Conservation (phyloP, 2,888 invertebrate genomes). For the Gisinianus flammeolus region DNA sequence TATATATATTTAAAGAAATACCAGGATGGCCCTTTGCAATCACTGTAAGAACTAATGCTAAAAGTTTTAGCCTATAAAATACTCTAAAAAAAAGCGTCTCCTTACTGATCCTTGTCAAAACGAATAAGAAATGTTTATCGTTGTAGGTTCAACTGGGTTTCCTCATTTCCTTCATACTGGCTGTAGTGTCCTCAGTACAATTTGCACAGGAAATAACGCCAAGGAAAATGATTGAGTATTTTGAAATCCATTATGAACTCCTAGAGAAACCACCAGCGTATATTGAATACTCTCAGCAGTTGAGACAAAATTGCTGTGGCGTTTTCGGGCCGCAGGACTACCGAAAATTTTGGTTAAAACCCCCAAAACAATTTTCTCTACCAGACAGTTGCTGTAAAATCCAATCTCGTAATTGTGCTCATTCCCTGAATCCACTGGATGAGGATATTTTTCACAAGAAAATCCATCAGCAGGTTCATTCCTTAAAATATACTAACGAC, state of each 20-base stretch:
- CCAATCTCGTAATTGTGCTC: too few relatives aligned
- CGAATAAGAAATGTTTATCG: too few relatives aligned
- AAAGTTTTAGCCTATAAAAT: neutral
- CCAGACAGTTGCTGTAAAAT: constrained; percentile 3
- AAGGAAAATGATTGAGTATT: neutral
- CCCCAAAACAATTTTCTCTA: neutral
- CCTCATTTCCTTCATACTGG: neutral
- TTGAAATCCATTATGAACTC: neutral
- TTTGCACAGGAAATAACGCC: neutral
- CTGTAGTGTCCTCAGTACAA: neutral
- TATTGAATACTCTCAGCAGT: neutral
- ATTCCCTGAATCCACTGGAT: neutral
- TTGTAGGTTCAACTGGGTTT: neutral
- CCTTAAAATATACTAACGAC: too few relatives aligned
- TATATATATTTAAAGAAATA: neutral
- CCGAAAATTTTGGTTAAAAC: neutral
- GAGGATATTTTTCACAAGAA: neutral
- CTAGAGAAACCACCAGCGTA: neutral
- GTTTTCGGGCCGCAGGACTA: neutral
- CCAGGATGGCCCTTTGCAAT: neutral
- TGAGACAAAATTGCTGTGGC: neutral
- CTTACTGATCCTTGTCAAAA: too few relatives aligned
- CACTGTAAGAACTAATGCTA: neutral
- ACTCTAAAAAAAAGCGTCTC: too few relatives aligned
- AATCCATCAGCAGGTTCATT: neutral